Evolutionary conservation across 2,113 vertebrate genomes (phyloP).

Genomic region (Python bivittatus): DNA sequence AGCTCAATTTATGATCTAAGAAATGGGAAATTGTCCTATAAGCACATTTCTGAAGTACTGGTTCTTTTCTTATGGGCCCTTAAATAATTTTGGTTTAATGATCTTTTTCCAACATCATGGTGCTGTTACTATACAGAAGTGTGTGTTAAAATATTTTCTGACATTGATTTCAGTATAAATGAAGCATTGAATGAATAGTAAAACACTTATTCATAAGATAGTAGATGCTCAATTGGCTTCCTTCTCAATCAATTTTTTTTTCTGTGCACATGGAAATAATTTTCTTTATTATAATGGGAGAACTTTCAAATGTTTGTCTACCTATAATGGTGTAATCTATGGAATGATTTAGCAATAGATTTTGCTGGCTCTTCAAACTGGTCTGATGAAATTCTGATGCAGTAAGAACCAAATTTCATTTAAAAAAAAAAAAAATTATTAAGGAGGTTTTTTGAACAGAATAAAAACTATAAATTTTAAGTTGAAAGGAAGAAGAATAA

Average conservation of each 20-base stretch:
- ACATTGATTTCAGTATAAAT: neutral
- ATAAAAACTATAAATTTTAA: too few relatives aligned
- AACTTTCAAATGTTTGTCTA: neutral
- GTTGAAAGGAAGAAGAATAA: too few relatives aligned
- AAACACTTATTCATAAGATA: neutral
- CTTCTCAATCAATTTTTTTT: neutral
- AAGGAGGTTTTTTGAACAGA: too few relatives aligned
- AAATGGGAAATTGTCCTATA: neutral
- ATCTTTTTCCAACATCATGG: neutral
- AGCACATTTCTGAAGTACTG: neutral
- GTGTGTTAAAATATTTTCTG: neutral
- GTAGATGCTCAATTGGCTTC: neutral
- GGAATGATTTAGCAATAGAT: neutral
- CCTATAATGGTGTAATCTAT: neutral
- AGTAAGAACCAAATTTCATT: neutral
- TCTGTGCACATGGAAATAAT: neutral
- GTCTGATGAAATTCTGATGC: neutral
- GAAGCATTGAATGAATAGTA: neutral
- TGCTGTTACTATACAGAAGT: neutral
- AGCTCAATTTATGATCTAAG: neutral
- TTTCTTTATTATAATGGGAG: neutral
- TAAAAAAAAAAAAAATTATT: too few relatives aligned
- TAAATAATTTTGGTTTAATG: neutral
- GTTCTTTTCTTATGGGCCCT: neutral
- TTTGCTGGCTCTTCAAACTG: neutral